A percentile compares a stretch with the other conserved stretches of the same genome.
These are phyloP conservation scores for Lindbergichthys nudifrons DNA, from an alignment of 2,797 vertebrate genomes.

Conservation along the genomic window DNA sequence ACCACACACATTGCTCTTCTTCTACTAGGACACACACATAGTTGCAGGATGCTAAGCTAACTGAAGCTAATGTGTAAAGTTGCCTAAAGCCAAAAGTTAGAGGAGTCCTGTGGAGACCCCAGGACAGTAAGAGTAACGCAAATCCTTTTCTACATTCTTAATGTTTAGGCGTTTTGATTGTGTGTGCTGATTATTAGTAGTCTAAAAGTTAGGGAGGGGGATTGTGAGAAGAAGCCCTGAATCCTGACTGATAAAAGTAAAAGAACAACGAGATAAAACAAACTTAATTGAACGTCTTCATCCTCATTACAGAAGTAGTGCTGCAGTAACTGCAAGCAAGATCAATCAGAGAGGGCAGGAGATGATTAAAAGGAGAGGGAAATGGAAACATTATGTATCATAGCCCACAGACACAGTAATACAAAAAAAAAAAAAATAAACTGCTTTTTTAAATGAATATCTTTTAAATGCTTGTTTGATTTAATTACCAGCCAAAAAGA, in stretches of 20 bases:
- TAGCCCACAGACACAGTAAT: not conserved
- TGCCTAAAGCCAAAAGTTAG: constrained; percentile 44
- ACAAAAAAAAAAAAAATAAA: not conserved
- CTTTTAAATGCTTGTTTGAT: not conserved
- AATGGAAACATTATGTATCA: not conserved
- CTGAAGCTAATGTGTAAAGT: constrained; percentile 23
- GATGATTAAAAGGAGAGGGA: not conserved
- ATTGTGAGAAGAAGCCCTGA: not conserved
- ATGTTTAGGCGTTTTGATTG: constrained; percentile 6
- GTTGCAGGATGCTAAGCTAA: constrained; percentile 25
- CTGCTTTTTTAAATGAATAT: not conserved
- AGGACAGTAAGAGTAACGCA: not conserved
- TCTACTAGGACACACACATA: not conserved
- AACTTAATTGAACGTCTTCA: constrained; percentile 24
- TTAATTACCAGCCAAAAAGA: not conserved
- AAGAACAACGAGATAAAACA: not conserved
- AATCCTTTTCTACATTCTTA: constrained; percentile 1
- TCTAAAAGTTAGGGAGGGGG: not conserved
- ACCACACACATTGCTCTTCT: not conserved
- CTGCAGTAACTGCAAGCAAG: not conserved
- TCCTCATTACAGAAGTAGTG: constrained; percentile 1
- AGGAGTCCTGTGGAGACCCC: not conserved
- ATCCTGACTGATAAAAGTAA: constrained; percentile 6
- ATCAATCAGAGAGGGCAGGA: not conserved
- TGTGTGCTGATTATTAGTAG: not conserved